Conservation (phyloP, 2,797 vertebrate species). For the Uromys caudimaculatus region DNA sequence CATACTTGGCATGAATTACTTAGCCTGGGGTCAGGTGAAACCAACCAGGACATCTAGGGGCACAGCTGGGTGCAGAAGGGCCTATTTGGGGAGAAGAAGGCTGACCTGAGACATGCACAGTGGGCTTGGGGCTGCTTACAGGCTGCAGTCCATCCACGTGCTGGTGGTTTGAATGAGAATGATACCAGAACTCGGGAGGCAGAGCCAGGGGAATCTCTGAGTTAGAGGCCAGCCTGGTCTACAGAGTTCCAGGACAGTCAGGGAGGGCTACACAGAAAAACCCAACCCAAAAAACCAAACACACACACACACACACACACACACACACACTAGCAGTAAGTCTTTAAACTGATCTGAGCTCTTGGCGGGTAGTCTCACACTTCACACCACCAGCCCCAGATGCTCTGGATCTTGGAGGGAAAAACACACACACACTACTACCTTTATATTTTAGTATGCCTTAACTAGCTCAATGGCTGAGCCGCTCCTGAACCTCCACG, state of each 20-base stretch:
- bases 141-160: background rate
- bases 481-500: background rate
- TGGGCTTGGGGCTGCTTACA: background rate
- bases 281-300: background rate
- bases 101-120: background rate
- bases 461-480: background rate
- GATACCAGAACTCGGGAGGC: fast-evolving
- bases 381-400: too few relatives aligned
- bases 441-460: background rate
- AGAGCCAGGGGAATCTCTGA: background rate
- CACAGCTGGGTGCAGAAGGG: background rate
- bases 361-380: too few relatives aligned
- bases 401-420: too few relatives aligned
- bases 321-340: background rate
- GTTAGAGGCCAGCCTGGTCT: background rate
- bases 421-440: too few relatives aligned
- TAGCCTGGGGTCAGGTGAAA: background rate
- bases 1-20: background rate
- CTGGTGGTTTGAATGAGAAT: background rate
- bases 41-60: background rate
- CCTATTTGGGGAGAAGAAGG: background rate
- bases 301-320: background rate
- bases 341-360: too few relatives aligned
- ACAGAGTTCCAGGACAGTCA: background rate
- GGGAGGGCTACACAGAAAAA: background rate